Evolutionary conservation across 2,888 invertebrate species (phyloP), one percentile per base, ranked within the genome.

Genomic region (Globia sparganii): DNA sequence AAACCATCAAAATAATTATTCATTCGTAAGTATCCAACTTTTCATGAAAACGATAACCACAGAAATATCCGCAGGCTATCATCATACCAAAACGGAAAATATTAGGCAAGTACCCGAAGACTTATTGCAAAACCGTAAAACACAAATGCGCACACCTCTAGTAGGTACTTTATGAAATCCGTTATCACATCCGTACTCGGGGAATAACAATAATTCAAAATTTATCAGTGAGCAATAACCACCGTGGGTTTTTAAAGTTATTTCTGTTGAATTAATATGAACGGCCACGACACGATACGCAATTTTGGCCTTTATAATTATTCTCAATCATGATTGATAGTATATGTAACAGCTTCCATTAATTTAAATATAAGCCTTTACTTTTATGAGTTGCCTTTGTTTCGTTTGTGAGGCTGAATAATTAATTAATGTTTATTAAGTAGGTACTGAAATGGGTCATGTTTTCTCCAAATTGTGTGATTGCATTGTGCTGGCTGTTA

Each of bases 261-360:
- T 90, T 89, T 81, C 87, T 56, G 56, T 86, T 84, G 80, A 84
- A 88, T 90, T 90, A 86, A 87, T 86, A 90, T 81, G 77, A 84
- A 90, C 79, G 87, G 71, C 71, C 40, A 34, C 43, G 78, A 70
- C 5, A 53, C 11, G 25, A 79, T 83, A 75, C 72, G 74, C 70
- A 75, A 86, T 83, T 84, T 85, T 72, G 78, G 43, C 65, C 75
- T 75, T 86, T 88, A 83, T 73, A 69, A 88, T 83, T 71, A 79
- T 71, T 72, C 66, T 83, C 72, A 79, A 69, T 72, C 66, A 74
- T 86, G 84, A 87, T 83, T 77, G 72, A 86, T 87, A 80, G 82
- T 72, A 82, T 79, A 81, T 77, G 86, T 78, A 78, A 68, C 21
- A 56, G 59, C n/a, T 68, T 72, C 62, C 58, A 68, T 75, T 77